A percentile compares a stretch with the other conserved stretches of the same genome.
These are phyloP conservation scores for Ypsolopha sequella DNA, from an alignment of 2,888 invertebrate species.

Conservation along the genomic window DNA sequence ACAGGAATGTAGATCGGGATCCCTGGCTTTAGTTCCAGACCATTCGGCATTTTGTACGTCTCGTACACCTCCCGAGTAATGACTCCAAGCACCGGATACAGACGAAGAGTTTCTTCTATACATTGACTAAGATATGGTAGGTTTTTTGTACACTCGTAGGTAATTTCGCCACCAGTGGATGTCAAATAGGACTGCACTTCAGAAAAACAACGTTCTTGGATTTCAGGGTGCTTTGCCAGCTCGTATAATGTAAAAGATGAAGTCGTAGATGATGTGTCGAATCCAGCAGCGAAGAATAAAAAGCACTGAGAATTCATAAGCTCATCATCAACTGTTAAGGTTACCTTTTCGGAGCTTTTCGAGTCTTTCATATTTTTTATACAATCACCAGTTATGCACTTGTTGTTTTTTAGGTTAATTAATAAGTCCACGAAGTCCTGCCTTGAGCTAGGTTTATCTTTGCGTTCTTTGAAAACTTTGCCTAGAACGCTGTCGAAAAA, in stretches of 20 bases:
- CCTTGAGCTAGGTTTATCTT: conserved; percentile 4
- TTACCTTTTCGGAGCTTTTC: background rate
- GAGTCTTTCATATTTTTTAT: background rate
- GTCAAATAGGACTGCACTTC: conserved; percentile 21
- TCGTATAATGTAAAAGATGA: conserved; percentile 23
- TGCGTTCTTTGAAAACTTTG: conserved; percentile 9
- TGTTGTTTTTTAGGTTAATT: conserved; percentile 7
- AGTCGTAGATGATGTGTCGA: conserved; percentile 27
- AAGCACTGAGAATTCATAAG: conserved; percentile 20
- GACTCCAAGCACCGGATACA: conserved; percentile 3
- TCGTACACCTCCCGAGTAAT: conserved; percentile 5
- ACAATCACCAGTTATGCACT: background rate
- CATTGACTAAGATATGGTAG: conserved; percentile 5
- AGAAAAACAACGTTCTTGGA: conserved; percentile 20
- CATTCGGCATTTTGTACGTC: background rate
- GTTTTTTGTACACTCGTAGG: conserved; percentile 18
- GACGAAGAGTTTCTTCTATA: conserved; percentile 4
- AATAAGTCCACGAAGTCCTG: conserved; percentile 10
- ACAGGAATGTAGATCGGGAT: conserved; percentile 5
- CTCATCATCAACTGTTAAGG: conserved; percentile 13
- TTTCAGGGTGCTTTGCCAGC: conserved; percentile 22
- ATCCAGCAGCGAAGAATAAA: conserved; percentile 29
- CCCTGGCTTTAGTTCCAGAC: conserved; percentile 7
- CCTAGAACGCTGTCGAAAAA: conserved; percentile 11
- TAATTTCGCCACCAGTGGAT: conserved; percentile 21